A percentile compares a stretch with the other conserved stretches of the same genome.
Evolutionary conservation across 2,888 invertebrate species (phyloP).

Genomic region (Hybos culiciformis): DNA sequence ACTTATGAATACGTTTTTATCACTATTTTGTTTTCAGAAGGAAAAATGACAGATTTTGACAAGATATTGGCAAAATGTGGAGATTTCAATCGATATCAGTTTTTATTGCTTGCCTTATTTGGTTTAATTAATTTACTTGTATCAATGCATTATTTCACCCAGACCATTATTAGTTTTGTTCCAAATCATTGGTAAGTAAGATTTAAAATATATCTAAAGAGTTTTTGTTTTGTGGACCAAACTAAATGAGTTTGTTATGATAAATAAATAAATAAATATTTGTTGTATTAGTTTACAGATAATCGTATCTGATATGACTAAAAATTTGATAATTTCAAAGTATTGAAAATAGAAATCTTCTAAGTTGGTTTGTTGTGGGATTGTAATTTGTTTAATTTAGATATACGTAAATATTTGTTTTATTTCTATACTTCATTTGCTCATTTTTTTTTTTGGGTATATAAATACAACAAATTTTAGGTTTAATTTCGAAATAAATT

Average conservation of each 20-base stretch:
- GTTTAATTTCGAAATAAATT: background rate
- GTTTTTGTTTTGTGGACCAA: too few species aligned
- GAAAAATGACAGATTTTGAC: constrained; percentile 34
- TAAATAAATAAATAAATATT: background rate
- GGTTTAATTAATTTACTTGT: constrained; percentile 42
- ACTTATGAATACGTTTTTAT: too few species aligned
- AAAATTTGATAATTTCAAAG: background rate
- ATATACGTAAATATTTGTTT: too few species aligned
- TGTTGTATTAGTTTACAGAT: background rate
- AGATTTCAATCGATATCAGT: constrained; percentile 42
- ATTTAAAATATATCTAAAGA: too few species aligned
- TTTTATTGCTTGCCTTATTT: constrained; percentile 40
- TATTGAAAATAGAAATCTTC: too few species aligned
- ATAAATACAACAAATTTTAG: background rate
- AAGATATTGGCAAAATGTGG: constrained; percentile 41
- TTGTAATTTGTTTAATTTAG: too few species aligned
- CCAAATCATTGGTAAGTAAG: constrained; percentile 37
- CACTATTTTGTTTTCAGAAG: too few species aligned
- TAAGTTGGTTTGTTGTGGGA: too few species aligned
- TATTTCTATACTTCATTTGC: background rate
- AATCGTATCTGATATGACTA: background rate
- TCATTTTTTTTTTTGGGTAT: background rate
- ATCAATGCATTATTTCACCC: constrained; percentile 46
- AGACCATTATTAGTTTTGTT: constrained; percentile 44
- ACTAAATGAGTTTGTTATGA: too few species aligned